These are phyloP conservation scores for Spodoptera frugiperda DNA, from an alignment of 1,140 invertebrate genomes.

Conservation along the genomic window DNA sequence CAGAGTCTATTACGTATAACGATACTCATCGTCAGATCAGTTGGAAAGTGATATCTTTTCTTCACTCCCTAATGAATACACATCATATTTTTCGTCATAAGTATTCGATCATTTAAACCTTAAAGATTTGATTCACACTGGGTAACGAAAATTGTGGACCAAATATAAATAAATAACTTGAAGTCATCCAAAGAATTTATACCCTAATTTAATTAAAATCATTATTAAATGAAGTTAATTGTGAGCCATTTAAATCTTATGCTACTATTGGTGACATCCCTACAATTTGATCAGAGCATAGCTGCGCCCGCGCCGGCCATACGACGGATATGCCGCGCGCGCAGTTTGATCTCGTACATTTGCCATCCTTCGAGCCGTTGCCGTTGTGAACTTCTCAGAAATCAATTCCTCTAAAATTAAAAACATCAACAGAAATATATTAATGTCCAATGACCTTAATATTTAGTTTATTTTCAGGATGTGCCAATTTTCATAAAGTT, in stretches of 20 bases:
- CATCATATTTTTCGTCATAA: no score
- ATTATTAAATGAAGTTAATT: background rate
- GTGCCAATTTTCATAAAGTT: background rate
- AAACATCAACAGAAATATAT: constrained; percentile 29
- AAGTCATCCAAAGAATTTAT: no score
- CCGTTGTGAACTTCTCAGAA: constrained; percentile 40
- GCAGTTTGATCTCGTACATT: constrained; percentile 42
- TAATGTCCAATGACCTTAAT: background rate
- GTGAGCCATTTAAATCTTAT: no score
- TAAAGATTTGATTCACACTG: no score
- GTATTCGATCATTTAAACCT: no score
- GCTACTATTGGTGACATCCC: background rate
- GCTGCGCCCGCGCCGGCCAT: constrained; percentile 30
- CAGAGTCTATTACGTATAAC: no score
- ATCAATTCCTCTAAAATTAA: constrained; percentile 40
- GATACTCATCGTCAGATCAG: no score
- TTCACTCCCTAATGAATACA: no score
- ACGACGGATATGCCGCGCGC: constrained; percentile 42
- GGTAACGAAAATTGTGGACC: no score
- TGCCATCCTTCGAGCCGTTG: constrained; percentile 17
- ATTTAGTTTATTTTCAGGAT: constrained; percentile 9
- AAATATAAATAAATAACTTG: no score
- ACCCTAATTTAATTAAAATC: no score
- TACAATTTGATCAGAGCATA: background rate
- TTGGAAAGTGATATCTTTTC: no score